A percentile compares a stretch with the other conserved stretches of the same genome.
These are phyloP conservation scores for Pimpla rufipes DNA, from an alignment of 2,888 invertebrate species.

Conservation along the genomic window DNA sequence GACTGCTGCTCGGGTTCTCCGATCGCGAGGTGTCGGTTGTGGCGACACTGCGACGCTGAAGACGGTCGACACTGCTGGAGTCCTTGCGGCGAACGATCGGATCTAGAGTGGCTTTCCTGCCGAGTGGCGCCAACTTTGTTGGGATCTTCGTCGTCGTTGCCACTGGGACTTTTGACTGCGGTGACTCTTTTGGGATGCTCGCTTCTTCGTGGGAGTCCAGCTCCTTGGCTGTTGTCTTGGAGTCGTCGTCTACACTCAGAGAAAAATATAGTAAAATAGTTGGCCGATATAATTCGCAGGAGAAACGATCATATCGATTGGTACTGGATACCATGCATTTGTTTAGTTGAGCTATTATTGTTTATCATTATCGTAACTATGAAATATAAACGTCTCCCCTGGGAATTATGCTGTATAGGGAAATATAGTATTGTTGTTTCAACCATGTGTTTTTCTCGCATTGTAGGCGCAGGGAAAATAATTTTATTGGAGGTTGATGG, in stretches of 20 bases:
- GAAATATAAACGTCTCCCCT: no score
- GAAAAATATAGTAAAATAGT: no score
- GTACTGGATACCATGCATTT: no score
- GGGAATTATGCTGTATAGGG: no score
- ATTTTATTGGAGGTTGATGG: no score
- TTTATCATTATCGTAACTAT: no score
- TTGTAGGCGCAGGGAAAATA: no score
- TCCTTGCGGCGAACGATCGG: conserved; percentile 57
- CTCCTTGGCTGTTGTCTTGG: conserved; percentile 84
- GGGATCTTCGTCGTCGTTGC: conserved; percentile 58
- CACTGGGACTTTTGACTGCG: conserved; percentile 50
- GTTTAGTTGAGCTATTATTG: no score
- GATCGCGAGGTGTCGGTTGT: conserved; percentile 69
- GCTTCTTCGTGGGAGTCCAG: conserved; percentile 80
- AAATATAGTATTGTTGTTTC: no score
- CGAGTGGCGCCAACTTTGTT: conserved; percentile 57
- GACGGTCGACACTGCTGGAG: conserved; percentile 36
- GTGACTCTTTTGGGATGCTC: conserved; percentile 77
- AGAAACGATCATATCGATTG: no score
- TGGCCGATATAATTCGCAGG: no score
- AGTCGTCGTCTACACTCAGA: conserved; percentile 84
- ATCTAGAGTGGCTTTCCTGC: conserved; percentile 66
- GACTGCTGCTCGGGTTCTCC: conserved; percentile 68
- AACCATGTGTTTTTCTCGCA: no score
- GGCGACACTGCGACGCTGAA: conserved; percentile 14